These are phyloP conservation scores for Rhegmatorhina hoffmannsi DNA, from an alignment of 2,113 vertebrate genomes.

Conservation along the genomic window DNA sequence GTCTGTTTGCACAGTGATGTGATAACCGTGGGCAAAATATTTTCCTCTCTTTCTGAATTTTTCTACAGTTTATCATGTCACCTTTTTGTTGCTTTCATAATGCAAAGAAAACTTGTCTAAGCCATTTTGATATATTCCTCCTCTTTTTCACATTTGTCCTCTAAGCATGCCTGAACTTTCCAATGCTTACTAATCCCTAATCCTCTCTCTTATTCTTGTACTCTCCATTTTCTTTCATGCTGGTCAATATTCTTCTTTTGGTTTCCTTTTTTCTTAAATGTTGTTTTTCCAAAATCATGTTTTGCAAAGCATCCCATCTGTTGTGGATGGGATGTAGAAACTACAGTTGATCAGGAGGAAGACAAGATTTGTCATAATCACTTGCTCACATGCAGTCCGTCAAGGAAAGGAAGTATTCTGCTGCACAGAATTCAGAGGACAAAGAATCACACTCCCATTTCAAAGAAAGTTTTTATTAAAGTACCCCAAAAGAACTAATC, in stretches of 20 bases:
- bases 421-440: background rate
- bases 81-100: constrained; percentile 54
- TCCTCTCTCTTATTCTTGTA: background rate
- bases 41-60: constrained; percentile 38
- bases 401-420: background rate
- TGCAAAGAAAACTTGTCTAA: constrained; percentile 35
- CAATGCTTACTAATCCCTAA: background rate
- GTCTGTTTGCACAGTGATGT: constrained; percentile 57
- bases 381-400: fast-evolving
- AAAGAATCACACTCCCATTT: background rate
- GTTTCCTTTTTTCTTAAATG: background rate
- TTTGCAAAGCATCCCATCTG: background rate
- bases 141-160: constrained; percentile 41
- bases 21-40: constrained; percentile 65
- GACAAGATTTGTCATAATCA: background rate
- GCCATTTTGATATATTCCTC: background rate
- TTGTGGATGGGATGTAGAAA: background rate
- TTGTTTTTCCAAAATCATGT: background rate
- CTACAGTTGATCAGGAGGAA: background rate
- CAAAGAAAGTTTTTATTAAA: background rate
- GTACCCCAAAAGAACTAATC: background rate
- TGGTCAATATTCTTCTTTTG: background rate
- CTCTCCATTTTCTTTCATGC: background rate
- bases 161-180: background rate
- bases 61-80: constrained; percentile 63